These are phyloP conservation scores for Patiria pectinifera DNA, from an alignment of 53 echinoderm and acorn worm species.

Conservation along the genomic window DNA sequence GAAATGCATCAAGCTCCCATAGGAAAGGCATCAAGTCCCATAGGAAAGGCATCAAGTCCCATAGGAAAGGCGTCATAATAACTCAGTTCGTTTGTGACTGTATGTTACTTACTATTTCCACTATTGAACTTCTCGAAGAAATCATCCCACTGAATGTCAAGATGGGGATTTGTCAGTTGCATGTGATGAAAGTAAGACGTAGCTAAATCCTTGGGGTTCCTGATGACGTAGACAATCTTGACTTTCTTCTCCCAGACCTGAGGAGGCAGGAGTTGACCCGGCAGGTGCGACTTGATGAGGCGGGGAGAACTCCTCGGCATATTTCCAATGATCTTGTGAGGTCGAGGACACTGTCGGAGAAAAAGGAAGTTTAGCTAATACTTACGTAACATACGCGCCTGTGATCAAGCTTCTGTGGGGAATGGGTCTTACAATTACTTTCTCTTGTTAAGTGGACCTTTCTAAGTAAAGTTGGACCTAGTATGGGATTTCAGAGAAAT, in stretches of 20 bases:
- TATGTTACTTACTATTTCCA: conserved; percentile 1
- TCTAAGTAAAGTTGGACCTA: too few relatives aligned
- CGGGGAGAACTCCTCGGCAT: conserved; percentile 40
- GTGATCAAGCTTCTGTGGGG: too few relatives aligned
- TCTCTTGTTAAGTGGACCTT: too few relatives aligned
- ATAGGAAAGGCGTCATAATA: too few relatives aligned
- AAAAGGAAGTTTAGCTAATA: background rate
- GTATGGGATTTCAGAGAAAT: too few relatives aligned
- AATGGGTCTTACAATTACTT: too few relatives aligned
- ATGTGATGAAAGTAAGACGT: background rate
- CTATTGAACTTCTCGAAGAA: conserved; percentile 7
- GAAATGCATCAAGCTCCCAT: too few relatives aligned
- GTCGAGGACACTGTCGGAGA: background rate
- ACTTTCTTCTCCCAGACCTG: conserved; percentile 36
- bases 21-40: too few relatives aligned
- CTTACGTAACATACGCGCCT: too few relatives aligned
- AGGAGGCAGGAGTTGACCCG: conserved; percentile 46
- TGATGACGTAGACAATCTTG: conserved; percentile 54
- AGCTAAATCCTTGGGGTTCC: conserved; percentile 34
- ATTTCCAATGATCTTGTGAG: conserved; percentile 9
- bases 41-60: too few relatives aligned
- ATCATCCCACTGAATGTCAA: conserved; percentile 4
- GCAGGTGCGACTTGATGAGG: conserved; percentile 51
- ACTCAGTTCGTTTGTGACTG: background rate
- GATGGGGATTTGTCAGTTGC: background rate